Evolutionary conservation across 2,797 vertebrate genomes (phyloP).

Genomic region (Mormyrus proboscirostris): DNA sequence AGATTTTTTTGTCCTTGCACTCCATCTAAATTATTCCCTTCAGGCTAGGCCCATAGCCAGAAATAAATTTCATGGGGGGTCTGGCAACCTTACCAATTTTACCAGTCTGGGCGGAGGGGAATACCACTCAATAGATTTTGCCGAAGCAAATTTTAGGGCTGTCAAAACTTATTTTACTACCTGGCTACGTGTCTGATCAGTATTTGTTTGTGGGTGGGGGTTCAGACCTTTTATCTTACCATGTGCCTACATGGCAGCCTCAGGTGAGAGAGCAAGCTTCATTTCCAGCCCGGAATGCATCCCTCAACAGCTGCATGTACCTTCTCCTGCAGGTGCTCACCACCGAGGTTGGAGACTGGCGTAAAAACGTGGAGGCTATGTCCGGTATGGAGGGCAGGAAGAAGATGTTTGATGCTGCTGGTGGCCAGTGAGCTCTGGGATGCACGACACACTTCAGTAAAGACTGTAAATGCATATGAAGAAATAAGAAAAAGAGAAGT

Average conservation of each 20-base stretch:
- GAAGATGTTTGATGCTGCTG: slow-evolving; percentile 54
- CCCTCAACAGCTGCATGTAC: not conserved
- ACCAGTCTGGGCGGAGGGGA: not conserved
- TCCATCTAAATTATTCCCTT: not conserved
- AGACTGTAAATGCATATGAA: not conserved
- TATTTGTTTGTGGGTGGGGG: not conserved
- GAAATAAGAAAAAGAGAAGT: not conserved
- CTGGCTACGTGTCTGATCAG: not conserved
- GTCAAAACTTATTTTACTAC: not conserved
- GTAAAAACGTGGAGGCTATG: slow-evolving; percentile 56
- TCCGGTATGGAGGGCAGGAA: slow-evolving; percentile 57
- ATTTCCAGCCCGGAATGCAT: not conserved
- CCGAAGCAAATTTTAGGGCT: not conserved
- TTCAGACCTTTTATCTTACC: not conserved
- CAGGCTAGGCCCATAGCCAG: not conserved
- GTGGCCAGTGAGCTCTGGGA: slow-evolving; percentile 37
- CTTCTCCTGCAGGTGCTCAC: slow-evolving; percentile 36
- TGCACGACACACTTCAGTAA: slow-evolving; percentile 1
- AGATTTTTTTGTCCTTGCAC: not conserved
- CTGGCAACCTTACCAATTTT: not conserved
- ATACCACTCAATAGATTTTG: not conserved
- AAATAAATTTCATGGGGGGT: not conserved
- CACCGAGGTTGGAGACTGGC: slow-evolving; percentile 49
- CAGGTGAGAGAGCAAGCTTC: not conserved
- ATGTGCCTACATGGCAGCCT: not conserved